These are phyloP conservation scores for Myiagra hebetior DNA, from an alignment of 2,113 vertebrate genomes.

Conservation along the genomic window DNA sequence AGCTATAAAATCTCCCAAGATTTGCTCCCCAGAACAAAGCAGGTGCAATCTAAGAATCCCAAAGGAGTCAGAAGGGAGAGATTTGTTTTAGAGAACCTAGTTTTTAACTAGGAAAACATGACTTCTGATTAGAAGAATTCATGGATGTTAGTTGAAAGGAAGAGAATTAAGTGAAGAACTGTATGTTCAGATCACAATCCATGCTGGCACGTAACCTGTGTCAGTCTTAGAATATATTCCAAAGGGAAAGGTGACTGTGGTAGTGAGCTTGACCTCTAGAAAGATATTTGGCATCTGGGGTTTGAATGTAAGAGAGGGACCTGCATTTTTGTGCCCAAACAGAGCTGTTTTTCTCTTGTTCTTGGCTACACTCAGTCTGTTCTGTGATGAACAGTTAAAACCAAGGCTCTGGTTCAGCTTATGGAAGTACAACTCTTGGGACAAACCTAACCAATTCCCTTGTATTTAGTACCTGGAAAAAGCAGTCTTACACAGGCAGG, in stretches of 20 bases:
- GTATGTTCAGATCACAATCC: fast-evolving
- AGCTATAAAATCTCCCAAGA: background rate
- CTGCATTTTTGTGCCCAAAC: background rate
- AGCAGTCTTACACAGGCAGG: background rate
- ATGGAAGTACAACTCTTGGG: background rate
- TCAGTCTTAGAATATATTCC: background rate
- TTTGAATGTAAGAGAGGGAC: background rate
- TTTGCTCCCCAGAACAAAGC: background rate
- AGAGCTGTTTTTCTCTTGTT: background rate
- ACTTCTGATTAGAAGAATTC: background rate
- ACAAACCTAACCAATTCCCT: no score
- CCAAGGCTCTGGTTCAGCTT: background rate
- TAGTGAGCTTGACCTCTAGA: background rate
- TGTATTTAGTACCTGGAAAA: background rate
- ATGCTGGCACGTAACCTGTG: background rate
- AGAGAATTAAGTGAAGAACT: background rate
- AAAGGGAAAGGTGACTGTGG: fast-evolving
- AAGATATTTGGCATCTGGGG: background rate
- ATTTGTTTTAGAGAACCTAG: background rate
- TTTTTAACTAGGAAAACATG: background rate
- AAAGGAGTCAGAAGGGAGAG: background rate
- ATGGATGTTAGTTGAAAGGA: background rate
- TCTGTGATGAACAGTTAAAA: background rate
- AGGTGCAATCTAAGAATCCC: background rate
- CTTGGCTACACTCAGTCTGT: background rate